Conservation (phyloP, 2,888 invertebrate species). For the Macrosoma leucophasiata region DNA sequence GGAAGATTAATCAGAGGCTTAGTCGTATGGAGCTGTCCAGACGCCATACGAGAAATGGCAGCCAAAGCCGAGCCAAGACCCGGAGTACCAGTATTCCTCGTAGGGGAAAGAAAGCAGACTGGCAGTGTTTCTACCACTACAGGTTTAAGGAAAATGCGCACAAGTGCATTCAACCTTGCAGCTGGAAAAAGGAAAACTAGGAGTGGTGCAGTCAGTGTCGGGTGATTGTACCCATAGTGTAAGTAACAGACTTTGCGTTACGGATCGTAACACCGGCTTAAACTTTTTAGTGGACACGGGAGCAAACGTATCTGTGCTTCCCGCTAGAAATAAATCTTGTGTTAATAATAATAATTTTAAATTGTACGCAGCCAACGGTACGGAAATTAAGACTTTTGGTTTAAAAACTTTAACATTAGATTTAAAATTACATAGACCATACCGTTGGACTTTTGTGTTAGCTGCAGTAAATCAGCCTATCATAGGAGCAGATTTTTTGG, state of each 20-base stretch:
- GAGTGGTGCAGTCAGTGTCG: background rate
- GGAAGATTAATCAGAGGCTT: too few relatives aligned
- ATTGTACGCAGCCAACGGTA: background rate
- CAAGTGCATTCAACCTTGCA: too few relatives aligned
- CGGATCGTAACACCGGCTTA: background rate
- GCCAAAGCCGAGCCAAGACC: too few relatives aligned
- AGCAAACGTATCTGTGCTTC: background rate
- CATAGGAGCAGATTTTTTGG: constrained; percentile 5
- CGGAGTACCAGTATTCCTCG: too few relatives aligned
- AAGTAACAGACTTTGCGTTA: background rate
- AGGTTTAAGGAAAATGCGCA: too few relatives aligned
- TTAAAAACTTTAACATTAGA: too few relatives aligned
- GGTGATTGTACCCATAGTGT: background rate
- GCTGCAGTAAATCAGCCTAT: constrained; percentile 2
- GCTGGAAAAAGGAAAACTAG: background rate
- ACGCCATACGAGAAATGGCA: too few relatives aligned
- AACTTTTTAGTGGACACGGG: background rate
- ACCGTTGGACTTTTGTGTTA: too few relatives aligned
- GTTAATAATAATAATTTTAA: background rate
- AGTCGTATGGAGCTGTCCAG: too few relatives aligned
- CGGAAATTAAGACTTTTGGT: background rate
- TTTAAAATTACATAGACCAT: too few relatives aligned
- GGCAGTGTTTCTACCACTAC: too few relatives aligned
- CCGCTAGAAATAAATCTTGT: background rate
- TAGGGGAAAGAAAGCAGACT: too few relatives aligned